These are phyloP conservation scores for Gnathonemus longibarbis DNA, from an alignment of 2,113 vertebrate species.

Conservation along the genomic window DNA sequence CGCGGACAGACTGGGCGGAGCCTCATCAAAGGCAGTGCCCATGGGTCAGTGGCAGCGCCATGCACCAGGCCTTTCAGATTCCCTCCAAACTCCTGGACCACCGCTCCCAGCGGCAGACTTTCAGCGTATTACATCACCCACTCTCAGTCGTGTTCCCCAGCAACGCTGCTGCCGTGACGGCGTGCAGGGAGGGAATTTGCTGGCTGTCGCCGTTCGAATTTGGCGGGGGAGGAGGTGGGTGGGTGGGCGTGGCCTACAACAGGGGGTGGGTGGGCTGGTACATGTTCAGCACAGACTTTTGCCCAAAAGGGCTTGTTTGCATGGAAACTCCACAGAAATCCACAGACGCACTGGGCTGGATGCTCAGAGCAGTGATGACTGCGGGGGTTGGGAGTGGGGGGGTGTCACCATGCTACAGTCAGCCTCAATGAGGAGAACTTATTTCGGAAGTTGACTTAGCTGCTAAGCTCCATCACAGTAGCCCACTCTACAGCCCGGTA, in stretches of 20 bases:
- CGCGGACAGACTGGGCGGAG: background rate
- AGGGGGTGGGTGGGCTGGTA: background rate
- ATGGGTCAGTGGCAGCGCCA: background rate
- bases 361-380: background rate
- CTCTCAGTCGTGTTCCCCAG: background rate
- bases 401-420: background rate
- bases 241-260: background rate
- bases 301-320: background rate
- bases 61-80: background rate
- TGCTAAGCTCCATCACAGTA: conserved; percentile 38
- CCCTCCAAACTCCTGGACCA: background rate
- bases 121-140: background rate
- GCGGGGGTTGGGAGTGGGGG: background rate
- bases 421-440: background rate
- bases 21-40: background rate
- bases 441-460: conserved; percentile 42
- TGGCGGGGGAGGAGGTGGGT: background rate
- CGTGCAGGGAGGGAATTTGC: background rate
- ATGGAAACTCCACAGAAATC: background rate
- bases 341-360: background rate
- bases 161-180: background rate
- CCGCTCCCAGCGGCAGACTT: background rate
- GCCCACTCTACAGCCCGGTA: conserved; percentile 32
- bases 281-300: background rate
- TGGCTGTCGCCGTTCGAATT: background rate